Conservation (phyloP, 1,140 invertebrate species). For the Octopus sinensis region DNA sequence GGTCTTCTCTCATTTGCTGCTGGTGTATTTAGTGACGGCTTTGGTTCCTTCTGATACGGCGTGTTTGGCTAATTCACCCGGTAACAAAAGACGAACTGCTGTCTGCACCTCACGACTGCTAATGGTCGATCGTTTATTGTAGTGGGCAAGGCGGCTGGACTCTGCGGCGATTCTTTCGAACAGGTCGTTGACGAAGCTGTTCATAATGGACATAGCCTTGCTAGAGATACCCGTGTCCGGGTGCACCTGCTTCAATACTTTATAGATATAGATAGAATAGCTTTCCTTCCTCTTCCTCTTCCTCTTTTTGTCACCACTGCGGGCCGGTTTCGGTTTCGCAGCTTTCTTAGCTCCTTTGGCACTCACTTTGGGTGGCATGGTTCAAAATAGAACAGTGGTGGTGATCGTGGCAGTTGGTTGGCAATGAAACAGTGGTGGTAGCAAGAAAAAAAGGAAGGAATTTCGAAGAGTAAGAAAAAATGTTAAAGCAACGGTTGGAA, state of each 20-base stretch:
- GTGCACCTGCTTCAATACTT: conserved; percentile 72
- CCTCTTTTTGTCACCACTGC: too few relatives aligned
- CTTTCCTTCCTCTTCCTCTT: conserved; percentile 61
- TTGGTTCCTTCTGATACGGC: conserved; percentile 65
- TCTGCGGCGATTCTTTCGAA: conserved; percentile 58
- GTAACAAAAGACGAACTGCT: conserved; percentile 63
- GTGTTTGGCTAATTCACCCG: conserved; percentile 66
- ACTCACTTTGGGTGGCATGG: too few relatives aligned
- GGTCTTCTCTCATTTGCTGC: too few relatives aligned
- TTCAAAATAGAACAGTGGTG: too few relatives aligned
- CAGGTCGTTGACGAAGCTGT: conserved; percentile 22
- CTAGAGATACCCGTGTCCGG: conserved; percentile 68
- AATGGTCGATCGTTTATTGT: conserved; percentile 58
- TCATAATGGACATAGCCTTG: conserved; percentile 3
- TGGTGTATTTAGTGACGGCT: conserved; percentile 36
- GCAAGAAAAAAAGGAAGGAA: too few relatives aligned
- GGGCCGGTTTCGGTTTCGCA: too few relatives aligned
- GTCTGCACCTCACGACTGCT: conserved; percentile 65
- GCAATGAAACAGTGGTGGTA: too few relatives aligned
- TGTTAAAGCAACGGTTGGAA: too few relatives aligned
- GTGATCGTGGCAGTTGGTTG: too few relatives aligned
- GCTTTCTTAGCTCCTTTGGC: too few relatives aligned
- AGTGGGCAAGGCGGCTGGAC: conserved; percentile 50
- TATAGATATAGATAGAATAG: conserved; percentile 72
- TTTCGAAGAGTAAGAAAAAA: too few relatives aligned